phyloP scores from a whole-genome alignment of 2,888 invertebrate genomes.

The Glyphotaelius pellucidus region DNA sequence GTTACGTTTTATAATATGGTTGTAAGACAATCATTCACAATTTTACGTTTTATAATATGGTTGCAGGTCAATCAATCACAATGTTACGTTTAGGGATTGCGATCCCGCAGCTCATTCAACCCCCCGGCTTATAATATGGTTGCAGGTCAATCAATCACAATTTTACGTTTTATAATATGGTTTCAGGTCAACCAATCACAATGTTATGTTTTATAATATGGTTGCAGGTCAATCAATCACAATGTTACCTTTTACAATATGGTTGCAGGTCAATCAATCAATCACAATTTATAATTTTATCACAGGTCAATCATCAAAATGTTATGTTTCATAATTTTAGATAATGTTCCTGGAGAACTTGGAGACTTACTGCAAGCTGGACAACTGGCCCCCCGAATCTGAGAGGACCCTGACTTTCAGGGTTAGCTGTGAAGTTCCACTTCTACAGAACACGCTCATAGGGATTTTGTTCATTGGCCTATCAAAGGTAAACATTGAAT shows the following conservation, averaged over 20 bases:
- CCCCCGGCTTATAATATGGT: not conserved
- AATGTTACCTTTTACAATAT: not conserved
- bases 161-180: too few relatives aligned
- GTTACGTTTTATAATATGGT: not conserved
- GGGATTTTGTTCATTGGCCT: conserved; percentile 90
- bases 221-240: not conserved
- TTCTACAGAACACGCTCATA: conserved; percentile 90
- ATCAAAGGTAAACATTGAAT: conserved; percentile 75
- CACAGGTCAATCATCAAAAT: not conserved
- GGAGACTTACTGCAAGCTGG: conserved; percentile 88
- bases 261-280: too few relatives aligned
- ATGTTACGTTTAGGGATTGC: too few relatives aligned
- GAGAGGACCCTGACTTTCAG: conserved; percentile 89
- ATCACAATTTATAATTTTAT: too few relatives aligned
- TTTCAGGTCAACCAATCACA: too few relatives aligned
- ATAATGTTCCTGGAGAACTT: conserved; percentile 86
- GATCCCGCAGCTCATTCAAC: too few relatives aligned
- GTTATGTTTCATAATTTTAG: conserved; percentile 67
- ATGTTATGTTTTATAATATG: not conserved
- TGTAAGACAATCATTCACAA: too few relatives aligned
- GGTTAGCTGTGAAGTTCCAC: conserved; percentile 91
- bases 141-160: too few relatives aligned
- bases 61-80: not conserved
- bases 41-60: not conserved
- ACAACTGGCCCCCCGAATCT: conserved; percentile 95